Evolutionary conservation across 2,797 vertebrate genomes (phyloP).

Genomic region (Acipenser transmontanus): DNA sequence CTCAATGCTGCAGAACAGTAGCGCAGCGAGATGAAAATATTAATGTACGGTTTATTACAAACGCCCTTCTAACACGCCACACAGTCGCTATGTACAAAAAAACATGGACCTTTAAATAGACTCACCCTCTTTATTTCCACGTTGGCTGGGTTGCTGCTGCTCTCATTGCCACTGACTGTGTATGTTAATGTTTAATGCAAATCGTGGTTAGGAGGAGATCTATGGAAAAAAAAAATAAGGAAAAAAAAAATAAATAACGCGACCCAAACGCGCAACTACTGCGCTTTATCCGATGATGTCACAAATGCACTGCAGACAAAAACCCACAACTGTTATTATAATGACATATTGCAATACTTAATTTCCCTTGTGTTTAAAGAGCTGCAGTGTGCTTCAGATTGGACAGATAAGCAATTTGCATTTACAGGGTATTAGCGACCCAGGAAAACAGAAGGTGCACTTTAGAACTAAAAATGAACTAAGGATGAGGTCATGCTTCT

Average conservation of each 20-base stretch:
- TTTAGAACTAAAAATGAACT: slow-evolving; percentile 69
- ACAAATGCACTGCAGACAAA: too few species aligned
- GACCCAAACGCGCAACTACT: too few species aligned
- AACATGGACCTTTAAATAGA: background rate
- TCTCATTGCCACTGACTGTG: slow-evolving; percentile 9
- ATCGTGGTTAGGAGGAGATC: too few species aligned
- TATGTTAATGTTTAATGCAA: slow-evolving; percentile 11
- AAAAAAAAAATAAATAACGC: background rate
- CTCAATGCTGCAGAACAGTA: background rate
- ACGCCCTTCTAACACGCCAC: background rate
- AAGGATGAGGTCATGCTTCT: slow-evolving; percentile 85
- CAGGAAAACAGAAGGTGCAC: slow-evolving; percentile 55
- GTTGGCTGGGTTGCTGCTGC: slow-evolving; percentile 5
- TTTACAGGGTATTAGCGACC: slow-evolving; percentile 29
- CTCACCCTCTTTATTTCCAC: slow-evolving; percentile 20
- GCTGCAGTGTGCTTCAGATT: slow-evolving; percentile 6
- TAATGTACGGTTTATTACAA: too few species aligned
- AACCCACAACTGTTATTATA: too few species aligned
- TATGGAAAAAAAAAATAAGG: slow-evolving; percentile 7
- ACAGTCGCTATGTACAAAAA: background rate
- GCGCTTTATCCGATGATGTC: too few species aligned
- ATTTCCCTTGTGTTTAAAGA: slow-evolving; percentile 8
- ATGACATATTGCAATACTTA: background rate
- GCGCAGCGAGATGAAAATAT: background rate
- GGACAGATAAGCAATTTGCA: slow-evolving; percentile 32